These are phyloP conservation scores for Rhopalosiphum nymphaeae DNA, from an alignment of 2,888 invertebrate genomes.

Conservation along the genomic window DNA sequence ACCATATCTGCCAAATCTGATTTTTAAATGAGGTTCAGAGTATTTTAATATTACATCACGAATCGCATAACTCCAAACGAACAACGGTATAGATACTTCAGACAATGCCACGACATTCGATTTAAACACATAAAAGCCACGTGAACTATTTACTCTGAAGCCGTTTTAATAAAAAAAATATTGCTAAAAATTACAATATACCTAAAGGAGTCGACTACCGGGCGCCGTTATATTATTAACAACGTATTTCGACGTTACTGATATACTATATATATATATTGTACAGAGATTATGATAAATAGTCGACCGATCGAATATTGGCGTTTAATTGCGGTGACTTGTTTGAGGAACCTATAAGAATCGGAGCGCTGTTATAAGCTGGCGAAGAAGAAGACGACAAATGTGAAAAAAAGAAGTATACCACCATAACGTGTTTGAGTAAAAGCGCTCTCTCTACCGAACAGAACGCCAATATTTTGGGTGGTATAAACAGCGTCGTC, in stretches of 20 bases:
- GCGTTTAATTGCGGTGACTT: neutral
- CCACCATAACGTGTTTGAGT: neutral
- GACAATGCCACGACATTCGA: neutral
- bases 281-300: no score
- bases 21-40: neutral
- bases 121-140: neutral
- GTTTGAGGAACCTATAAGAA: neutral
- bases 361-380: neutral
- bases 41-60: neutral
- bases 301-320: neutral
- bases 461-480: neutral
- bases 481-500: no score
- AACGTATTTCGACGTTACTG: neutral
- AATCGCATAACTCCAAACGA: neutral
- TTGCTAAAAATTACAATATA: neutral
- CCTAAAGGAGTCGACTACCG: no score
- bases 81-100: neutral
- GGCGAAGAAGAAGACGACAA: neutral
- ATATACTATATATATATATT: no score
- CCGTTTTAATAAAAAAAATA: neutral
- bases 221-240: neutral
- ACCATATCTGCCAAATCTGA: neutral
- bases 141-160: neutral
- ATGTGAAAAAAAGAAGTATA: neutral
- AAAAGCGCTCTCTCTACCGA: neutral